Base-by-base conservation (phyloP, 2,888 invertebrate genomes). In the Encarsia formosa region DNA sequence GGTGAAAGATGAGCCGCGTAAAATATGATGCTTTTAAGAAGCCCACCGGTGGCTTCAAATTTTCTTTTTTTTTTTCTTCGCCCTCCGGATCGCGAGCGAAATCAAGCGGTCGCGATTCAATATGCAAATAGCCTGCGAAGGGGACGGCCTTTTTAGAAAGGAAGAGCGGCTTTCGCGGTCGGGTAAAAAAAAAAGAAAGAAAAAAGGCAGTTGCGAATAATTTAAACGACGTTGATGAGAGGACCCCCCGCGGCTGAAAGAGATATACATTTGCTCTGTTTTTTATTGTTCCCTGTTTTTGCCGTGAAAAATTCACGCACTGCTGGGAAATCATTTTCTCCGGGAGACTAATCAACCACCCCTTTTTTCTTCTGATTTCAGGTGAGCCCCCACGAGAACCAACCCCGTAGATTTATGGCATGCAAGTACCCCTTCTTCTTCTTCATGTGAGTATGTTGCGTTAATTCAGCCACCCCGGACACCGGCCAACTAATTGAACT, bases 21-120 rank as follows among this genome's bases (percentile, higher is more conserved):
- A 70, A 70, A 69, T 70, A 69, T 68, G 64, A 71, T 64, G 68
- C 69, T 67, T 68, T 68, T 69, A 68, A 63, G 62, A 68, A 63
- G 62, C 52, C 56, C 52, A 50, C 34, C 15, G 32, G 18, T 16
- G 9, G 32, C 32, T 37, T 58, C 53, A 57, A 63, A 62, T 65
- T 66, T 70, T 69, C 65, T 68, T 70, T 67, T 61, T 68, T 59
- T 46, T 59, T 59, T 61, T 64, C 61, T 60, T 63, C 63, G 65
- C 22, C 16, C 13, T 11, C 4, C 40, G 24, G 15, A 18, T 20
- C 38, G 31, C 37, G 61, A 66, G 29, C 35, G 61, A 68, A 68
- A 67, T 66, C 63, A 66, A 64, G 63, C 56, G 32, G 39, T 26
- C 23, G 52, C 59, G 63, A 66, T 65, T 61, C 62, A 58, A 59